These are phyloP conservation scores for Dolichotis patagonum DNA, from an alignment of 2,113 vertebrate species.

Conservation along the genomic window DNA sequence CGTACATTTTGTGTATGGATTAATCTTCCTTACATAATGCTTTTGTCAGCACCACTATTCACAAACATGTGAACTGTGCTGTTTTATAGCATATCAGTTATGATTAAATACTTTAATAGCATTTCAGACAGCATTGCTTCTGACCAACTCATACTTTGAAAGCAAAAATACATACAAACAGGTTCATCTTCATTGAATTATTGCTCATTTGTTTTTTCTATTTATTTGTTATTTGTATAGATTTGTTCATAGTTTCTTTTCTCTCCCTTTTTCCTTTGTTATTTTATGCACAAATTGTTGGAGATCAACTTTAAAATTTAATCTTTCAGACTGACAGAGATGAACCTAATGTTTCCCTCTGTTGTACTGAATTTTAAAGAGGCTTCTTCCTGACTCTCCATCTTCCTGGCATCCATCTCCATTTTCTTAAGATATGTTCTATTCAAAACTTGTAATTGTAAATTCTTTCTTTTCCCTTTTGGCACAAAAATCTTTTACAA, in stretches of 20 bases:
- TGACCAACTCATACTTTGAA: background rate
- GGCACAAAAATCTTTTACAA: slow-evolving; percentile 35
- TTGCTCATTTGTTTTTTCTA: background rate
- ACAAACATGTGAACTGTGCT: background rate
- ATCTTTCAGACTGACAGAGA: background rate
- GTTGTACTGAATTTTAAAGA: background rate
- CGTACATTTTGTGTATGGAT: background rate
- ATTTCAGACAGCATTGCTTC: background rate
- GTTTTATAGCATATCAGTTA: background rate
- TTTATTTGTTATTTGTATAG: background rate
- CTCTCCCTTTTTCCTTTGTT: background rate
- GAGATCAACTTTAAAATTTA: background rate
- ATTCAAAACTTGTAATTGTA: background rate
- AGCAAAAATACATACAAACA: background rate
- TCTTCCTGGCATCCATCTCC: background rate
- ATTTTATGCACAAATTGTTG: background rate
- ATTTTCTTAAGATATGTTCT: background rate
- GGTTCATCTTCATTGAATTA: background rate
- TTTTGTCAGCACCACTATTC: background rate
- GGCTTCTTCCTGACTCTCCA: background rate
- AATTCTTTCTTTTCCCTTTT: background rate
- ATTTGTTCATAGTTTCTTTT: background rate
- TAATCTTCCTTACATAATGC: background rate
- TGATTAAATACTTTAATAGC: background rate
- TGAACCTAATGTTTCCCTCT: background rate